Conservation (phyloP, 2,113 vertebrate genomes). For the Pipa parva region DNA sequence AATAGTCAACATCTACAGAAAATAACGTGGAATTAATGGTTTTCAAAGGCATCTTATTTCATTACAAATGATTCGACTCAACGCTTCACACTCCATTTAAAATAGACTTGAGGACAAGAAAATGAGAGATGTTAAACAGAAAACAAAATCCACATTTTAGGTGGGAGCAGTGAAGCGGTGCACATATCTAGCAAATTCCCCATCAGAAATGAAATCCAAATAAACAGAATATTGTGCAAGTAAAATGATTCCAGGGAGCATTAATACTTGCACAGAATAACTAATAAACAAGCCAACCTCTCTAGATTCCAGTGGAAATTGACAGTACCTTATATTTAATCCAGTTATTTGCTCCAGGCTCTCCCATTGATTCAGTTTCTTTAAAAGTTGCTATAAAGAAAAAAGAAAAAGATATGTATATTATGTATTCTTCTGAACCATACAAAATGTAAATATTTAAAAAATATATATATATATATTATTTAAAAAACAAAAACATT, state of each 20-base stretch:
- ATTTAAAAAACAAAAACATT: no score
- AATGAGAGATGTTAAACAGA: conserved; percentile 2
- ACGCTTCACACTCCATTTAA: background rate
- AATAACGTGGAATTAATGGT: background rate
- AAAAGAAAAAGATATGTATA: background rate
- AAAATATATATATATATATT: no score
- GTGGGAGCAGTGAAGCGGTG: background rate
- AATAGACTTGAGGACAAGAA: background rate
- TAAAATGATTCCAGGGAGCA: background rate
- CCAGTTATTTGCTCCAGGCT: conserved; percentile 78
- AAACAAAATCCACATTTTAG: background rate
- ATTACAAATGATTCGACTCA: background rate
- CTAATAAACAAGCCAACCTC: background rate
- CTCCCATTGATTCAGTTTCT: conserved; percentile 83
- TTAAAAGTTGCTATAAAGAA: conserved; percentile 66
- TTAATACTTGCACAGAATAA: background rate
- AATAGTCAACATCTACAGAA: background rate
- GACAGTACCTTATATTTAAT: conserved; percentile 78
- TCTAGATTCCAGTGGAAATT: background rate
- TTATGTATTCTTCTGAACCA: no score
- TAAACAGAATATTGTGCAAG: background rate
- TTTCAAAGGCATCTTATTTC: background rate
- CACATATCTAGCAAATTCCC: background rate
- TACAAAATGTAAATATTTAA: no score
- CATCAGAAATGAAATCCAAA: background rate